phyloP scores from a whole-genome alignment of 2,113 vertebrate genomes.

The Pseudorhombus dupliciocellatus region DNA sequence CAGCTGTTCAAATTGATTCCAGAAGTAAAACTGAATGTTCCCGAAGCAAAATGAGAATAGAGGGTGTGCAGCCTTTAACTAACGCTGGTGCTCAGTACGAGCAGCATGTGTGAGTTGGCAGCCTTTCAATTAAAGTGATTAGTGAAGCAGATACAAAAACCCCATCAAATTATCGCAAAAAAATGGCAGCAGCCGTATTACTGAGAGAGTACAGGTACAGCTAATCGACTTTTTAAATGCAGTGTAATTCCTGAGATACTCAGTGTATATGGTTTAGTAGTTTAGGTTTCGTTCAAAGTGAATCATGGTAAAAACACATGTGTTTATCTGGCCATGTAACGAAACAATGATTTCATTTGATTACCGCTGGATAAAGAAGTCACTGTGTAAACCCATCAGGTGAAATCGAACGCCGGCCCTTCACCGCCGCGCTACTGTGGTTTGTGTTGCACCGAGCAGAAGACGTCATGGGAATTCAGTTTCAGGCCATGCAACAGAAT shows the following conservation, averaged over 20 bases:
- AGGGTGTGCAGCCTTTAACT: slow-evolving; percentile 40
- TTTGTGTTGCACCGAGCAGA: slow-evolving; percentile 64
- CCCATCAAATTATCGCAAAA: no score
- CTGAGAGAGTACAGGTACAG: not conserved
- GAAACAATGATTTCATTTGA: slow-evolving; percentile 72
- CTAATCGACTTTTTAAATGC: not conserved
- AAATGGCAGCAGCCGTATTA: no score
- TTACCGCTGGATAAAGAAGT: slow-evolving; percentile 69
- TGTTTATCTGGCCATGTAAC: slow-evolving; percentile 33
- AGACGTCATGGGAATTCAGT: slow-evolving; percentile 80
- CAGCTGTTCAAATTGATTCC: slow-evolving; percentile 78
- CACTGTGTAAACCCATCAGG: slow-evolving; percentile 68
- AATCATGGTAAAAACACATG: not conserved
- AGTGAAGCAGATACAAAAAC: not conserved
- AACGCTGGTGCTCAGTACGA: not conserved
- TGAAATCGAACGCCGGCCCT: slow-evolving; percentile 66
- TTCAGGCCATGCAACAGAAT: slow-evolving; percentile 76
- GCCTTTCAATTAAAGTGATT: slow-evolving; percentile 12
- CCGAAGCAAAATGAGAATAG: slow-evolving; percentile 63
- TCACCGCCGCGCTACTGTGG: slow-evolving; percentile 35
- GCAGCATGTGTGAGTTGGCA: slow-evolving; percentile 13
- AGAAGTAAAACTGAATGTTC: slow-evolving; percentile 74
- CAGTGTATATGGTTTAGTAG: not conserved
- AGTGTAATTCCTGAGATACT: not conserved
- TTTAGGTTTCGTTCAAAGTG: not conserved